phyloP scores from a whole-genome alignment of 1,140 invertebrate genomes.

The Drosophila hydei region DNA sequence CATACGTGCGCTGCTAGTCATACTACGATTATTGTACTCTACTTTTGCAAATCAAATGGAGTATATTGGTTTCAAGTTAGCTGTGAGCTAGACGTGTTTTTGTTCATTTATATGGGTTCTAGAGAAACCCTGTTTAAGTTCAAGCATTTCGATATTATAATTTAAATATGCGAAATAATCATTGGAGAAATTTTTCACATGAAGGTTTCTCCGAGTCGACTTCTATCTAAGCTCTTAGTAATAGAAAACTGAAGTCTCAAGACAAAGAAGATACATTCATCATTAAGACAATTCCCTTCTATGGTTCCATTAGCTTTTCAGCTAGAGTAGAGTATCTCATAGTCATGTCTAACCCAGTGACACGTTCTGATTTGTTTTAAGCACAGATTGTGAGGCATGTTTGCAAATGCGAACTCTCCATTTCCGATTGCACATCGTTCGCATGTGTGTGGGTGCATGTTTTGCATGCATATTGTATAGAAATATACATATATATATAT shows the following conservation, averaged over 20 bases:
- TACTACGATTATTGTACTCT: slow-evolving; percentile 13
- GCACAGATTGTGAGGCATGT: slow-evolving; percentile 15
- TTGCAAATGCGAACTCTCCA: slow-evolving; percentile 31
- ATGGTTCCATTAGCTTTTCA: background rate
- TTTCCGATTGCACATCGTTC: slow-evolving; percentile 31
- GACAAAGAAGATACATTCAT: background rate
- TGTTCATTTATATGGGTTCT: too few relatives aligned
- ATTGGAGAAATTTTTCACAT: too few relatives aligned
- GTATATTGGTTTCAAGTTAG: background rate
- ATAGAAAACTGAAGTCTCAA: too few relatives aligned
- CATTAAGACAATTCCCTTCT: background rate
- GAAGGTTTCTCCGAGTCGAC: too few relatives aligned
- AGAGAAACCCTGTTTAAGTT: too few relatives aligned
- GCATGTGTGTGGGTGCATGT: slow-evolving; percentile 17
- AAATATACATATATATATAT: slow-evolving; percentile 35
- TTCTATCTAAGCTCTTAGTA: too few relatives aligned
- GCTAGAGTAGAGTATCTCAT: background rate
- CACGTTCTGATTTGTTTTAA: background rate
- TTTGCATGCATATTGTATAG: slow-evolving; percentile 18
- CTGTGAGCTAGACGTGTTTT: background rate
- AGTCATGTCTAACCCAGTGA: background rate
- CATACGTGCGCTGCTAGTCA: slow-evolving; percentile 10
- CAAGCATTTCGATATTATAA: too few relatives aligned
- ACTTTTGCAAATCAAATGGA: too few relatives aligned
- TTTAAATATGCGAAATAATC: too few relatives aligned